phyloP scores from a whole-genome alignment of 2,113 vertebrate species.

The Nibea coibor region DNA sequence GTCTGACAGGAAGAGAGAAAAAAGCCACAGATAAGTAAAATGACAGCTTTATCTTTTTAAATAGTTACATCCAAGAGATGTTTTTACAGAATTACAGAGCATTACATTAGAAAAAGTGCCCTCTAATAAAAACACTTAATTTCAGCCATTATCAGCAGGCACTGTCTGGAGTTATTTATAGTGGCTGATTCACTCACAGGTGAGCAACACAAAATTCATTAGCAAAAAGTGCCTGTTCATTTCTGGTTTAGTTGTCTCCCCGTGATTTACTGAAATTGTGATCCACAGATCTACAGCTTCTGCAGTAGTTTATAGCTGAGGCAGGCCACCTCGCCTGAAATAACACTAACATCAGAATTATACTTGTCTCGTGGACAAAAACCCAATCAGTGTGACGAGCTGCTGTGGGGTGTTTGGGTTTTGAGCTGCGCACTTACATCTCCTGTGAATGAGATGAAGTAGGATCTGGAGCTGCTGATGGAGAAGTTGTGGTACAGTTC shows the following conservation, averaged over 20 bases:
- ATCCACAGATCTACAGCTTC: too few species aligned
- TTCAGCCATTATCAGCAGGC: neutral
- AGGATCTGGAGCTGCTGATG: conserved; percentile 92
- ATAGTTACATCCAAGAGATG: neutral
- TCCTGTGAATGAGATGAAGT: conserved; percentile 97
- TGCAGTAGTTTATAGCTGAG: too few species aligned
- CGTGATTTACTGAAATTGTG: neutral
- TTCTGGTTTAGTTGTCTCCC: neutral
- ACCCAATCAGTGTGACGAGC: neutral
- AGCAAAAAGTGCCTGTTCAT: neutral
- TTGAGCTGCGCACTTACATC: conserved; percentile 84
- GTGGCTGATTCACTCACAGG: neutral
- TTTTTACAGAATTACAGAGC: neutral
- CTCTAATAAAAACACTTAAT: neutral
- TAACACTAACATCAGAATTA: too few species aligned
- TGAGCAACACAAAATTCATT: neutral
- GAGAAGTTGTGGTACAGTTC: conserved; percentile 98
- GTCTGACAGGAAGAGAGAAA: conserved; percentile 77
- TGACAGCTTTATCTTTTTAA: neutral
- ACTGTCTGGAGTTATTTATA: neutral
- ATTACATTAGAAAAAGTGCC: neutral
- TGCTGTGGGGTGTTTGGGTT: neutral
- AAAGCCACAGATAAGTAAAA: neutral
- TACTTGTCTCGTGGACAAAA: too few species aligned
- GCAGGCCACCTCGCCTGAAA: too few species aligned